phyloP scores from a whole-genome alignment of 2,797 vertebrate species.

The Sebastes elongatus region DNA sequence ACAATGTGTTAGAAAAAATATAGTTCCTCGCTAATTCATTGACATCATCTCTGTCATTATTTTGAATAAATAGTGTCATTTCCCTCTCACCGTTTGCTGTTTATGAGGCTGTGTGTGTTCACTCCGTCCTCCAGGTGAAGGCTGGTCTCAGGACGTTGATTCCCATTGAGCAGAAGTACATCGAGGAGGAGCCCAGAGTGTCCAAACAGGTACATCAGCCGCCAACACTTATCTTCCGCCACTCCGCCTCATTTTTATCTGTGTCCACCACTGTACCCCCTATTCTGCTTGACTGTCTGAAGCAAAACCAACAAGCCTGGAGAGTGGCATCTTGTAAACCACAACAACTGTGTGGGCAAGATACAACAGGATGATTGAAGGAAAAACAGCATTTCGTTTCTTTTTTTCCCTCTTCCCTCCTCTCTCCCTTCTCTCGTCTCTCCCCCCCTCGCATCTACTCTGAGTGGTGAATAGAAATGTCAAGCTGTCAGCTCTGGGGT shows the following conservation, averaged over 20 bases:
- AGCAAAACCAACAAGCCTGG: slow-evolving; percentile 56
- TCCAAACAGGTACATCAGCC: slow-evolving; percentile 94
- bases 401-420: slow-evolving; percentile 43
- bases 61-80: neutral
- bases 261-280: slow-evolving; percentile 26
- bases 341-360: slow-evolving; percentile 74
- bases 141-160: slow-evolving; percentile 94
- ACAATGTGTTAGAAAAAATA: neutral
- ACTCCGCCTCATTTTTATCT: slow-evolving; percentile 36
- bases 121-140: slow-evolving; percentile 87
- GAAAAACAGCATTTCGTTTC: slow-evolving; percentile 72
- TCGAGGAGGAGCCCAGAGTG: slow-evolving; percentile 96
- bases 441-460: slow-evolving; percentile 65
- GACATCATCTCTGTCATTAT: neutral
- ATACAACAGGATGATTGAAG: slow-evolving; percentile 77
- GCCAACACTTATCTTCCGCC: slow-evolving; percentile 20
- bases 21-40: neutral
- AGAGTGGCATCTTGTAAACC: slow-evolving; percentile 70
- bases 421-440: slow-evolving; percentile 59
- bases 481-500: slow-evolving; percentile 86
- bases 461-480: slow-evolving; percentile 87
- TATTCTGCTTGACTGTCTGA: slow-evolving; percentile 46
- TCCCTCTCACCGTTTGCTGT: slow-evolving; percentile 44
- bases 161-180: slow-evolving; percentile 97
- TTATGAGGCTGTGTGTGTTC: slow-evolving; percentile 28